Conservation (phyloP, 2,113 vertebrate species). For the Zosterops pallidus region DNA sequence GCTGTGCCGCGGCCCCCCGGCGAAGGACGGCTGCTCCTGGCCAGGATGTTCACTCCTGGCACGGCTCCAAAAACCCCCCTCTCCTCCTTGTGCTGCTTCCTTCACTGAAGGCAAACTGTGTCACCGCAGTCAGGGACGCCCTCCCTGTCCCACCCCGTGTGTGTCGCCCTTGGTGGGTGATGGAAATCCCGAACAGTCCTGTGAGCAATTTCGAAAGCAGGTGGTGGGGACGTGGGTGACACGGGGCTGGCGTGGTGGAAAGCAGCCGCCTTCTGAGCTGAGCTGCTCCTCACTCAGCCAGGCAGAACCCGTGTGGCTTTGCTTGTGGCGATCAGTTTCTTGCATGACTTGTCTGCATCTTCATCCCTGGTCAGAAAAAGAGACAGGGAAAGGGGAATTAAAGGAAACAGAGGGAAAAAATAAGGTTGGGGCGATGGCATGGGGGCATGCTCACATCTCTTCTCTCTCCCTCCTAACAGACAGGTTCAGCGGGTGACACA, state of each 20-base stretch:
- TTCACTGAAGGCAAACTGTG: accelerated
- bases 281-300: background rate
- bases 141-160: accelerated
- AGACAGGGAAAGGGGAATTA: background rate
- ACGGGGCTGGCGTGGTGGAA: accelerated
- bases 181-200: background rate
- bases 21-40: background rate
- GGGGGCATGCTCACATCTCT: background rate
- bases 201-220: background rate
- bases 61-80: background rate
- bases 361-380: background rate
- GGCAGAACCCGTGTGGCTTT: background rate
- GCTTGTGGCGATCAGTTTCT: accelerated
- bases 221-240: background rate
- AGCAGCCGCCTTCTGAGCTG: accelerated
- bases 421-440: accelerated
- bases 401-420: background rate
- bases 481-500: slow-evolving; percentile 82
- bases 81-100: background rate
- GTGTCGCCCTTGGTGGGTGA: accelerated
- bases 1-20: background rate
- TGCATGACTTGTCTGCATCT: accelerated
- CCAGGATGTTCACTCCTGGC: background rate
- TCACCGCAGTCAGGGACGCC: background rate
- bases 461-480: slow-evolving; percentile 71